Conservation (phyloP, 2,113 vertebrate species). For the Sphaerodactylus townsendi region DNA sequence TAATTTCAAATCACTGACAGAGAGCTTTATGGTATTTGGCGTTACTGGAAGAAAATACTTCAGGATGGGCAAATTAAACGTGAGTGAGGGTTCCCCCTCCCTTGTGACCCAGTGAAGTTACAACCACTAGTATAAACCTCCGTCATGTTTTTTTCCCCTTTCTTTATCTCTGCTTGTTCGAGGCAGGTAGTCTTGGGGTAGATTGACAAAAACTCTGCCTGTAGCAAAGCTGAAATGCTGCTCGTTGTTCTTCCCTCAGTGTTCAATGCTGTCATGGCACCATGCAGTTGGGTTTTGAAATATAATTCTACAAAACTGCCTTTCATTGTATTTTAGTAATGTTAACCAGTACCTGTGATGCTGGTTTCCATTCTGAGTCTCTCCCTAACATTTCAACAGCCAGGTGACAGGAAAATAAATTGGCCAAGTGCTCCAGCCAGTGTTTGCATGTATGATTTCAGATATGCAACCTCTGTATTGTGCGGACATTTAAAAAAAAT, state of each 20-base stretch:
- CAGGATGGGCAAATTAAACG: constrained; percentile 79
- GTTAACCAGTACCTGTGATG: background rate
- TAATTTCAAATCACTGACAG: constrained; percentile 85
- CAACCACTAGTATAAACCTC: constrained; percentile 61
- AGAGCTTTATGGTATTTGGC: constrained; percentile 81
- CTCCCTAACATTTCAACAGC: background rate
- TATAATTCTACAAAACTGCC: background rate
- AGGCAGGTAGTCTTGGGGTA: constrained; percentile 33
- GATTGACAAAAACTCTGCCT: background rate
- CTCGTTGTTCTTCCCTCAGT: background rate
- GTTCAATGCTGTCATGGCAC: background rate
- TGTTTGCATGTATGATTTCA: background rate
- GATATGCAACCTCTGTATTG: background rate
- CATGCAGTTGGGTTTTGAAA: background rate
- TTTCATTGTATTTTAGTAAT: background rate
- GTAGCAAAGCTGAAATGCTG: background rate
- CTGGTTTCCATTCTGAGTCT: background rate
- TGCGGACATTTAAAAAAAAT: background rate
- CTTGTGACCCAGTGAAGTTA: constrained; percentile 59
- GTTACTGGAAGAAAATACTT: constrained; percentile 76
- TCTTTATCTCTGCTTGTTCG: constrained; percentile 50
- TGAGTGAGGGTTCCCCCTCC: constrained; percentile 57
- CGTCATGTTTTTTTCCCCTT: constrained; percentile 49
- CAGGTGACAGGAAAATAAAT: background rate
- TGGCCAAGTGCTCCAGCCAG: background rate